Evolutionary conservation across 2,797 vertebrate genomes (phyloP), one percentile per base, ranked within the genome.

Genomic region (Pelodytes ibericus): DNA sequence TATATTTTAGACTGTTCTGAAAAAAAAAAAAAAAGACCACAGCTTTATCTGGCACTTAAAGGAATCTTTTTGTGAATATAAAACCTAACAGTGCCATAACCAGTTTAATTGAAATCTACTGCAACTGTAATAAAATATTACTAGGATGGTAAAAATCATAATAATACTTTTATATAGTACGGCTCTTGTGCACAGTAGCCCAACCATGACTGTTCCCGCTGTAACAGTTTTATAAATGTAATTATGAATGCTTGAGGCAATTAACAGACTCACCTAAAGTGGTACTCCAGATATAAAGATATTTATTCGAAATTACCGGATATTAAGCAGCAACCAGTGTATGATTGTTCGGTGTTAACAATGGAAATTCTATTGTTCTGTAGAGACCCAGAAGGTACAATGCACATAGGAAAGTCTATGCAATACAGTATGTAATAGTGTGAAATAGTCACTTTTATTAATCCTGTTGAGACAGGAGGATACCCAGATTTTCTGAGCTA

Each of bases 61-160:
- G 44, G 72, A 66, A 77, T 60, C 51, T 72, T 65, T 36, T 77
- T 59, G 29, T 27, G 41, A 59, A 77, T 72, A 72, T 77, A 77
- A 72, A 77, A 77, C 51, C 51, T 72, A 77, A 71, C 75, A 65
- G 68, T 66, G 53, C 68, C 53, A 53, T 63, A 59, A 71, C 75
- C 68, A 59, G 26, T 71, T 65, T 77, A 77, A 72, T 71, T 77
- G 61, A 66, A 51, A 71, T 66, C 51, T 77, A 66, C 36, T 65
- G 68, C 61, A 66, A 65, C 60, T 65, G 33, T 26, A 58, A 77
- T 72, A 77, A 77, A 76, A 77, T 30, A 71, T 71, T 72, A 77
- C 68, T 66, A 66, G 68, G 60, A 65, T 22, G 26, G 61, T 71
- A 29, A 71, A 65, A 72, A 71, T 26, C 41, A 31, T 73, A 64